Base-by-base conservation (phyloP, 2,888 invertebrate species). In the Pogonocherus hispidulus region DNA sequence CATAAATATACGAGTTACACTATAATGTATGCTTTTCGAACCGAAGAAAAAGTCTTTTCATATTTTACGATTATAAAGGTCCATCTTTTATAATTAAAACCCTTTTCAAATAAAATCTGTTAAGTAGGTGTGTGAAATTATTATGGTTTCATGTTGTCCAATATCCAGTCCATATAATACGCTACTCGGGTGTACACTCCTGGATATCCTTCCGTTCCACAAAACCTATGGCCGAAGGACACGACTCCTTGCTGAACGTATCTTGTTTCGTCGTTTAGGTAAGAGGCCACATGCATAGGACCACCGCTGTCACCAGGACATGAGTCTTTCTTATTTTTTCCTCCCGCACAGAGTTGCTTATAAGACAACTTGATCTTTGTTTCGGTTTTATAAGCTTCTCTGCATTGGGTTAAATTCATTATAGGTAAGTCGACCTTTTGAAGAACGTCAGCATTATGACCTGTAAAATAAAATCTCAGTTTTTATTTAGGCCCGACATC, bases 281-380 rank as follows among this genome's bases (percentile, higher is more conserved):
- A 81, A 0, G 86, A 85, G 0, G 86, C 84, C 59, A 84, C 81
- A 47, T 87, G 81, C 2, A 92, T 86, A 0, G 92, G 92, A 0
- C 92, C 92, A 0, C 92, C 92, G 9, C 91, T 91, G 78, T 92
- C 92, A 0, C 92, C 92, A 0, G 85, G 84, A 74, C 92, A 92
- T 0, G 91, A 90, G 79, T 91, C 91, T 86, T 22, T 80, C 19
- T 63, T 51, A 11, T 56, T 81, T 1, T 84, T 80, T 0, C 91
- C 92, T 1, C 91, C 91, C 0, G 91, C 91, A 78, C 92, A 92
- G n/a, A 92, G 78, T 76, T 90, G 89, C 16, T 82, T 84, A 18
- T 76, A 44, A 32, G 75, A 65, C 59, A 81, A 70, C 27, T 77
- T 67, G 2, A 77, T 75, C 6, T 55, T 79, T 1, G 59, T 78